A percentile compares a stretch with the other conserved stretches of the same genome.
phyloP scores from a whole-genome alignment of 2,797 vertebrate genomes.

The Urophycis tenuis region DNA sequence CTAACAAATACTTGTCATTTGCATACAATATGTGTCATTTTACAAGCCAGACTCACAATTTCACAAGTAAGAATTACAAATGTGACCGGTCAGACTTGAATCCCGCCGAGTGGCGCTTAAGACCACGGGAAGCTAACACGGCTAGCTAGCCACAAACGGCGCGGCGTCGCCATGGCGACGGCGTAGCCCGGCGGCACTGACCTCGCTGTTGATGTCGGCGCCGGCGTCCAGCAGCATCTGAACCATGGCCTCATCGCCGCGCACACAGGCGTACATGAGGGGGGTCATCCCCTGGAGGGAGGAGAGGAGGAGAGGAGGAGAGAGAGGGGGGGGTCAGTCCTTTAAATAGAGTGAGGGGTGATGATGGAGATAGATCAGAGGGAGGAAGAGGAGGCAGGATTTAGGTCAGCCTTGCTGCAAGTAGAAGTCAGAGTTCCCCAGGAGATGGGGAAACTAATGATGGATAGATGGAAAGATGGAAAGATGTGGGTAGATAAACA shows the following conservation, averaged over 20 bases:
- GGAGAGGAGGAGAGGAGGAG: slow-evolving; percentile 16
- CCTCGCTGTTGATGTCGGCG: slow-evolving; percentile 59
- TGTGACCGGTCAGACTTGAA: not conserved
- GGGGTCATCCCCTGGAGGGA: slow-evolving; percentile 56
- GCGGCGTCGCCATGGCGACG: too few species aligned
- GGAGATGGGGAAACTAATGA: not conserved
- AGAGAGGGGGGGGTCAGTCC: not conserved
- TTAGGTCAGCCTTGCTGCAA: not conserved
- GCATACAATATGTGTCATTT: not conserved
- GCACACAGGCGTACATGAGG: slow-evolving; percentile 59
- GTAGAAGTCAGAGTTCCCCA: not conserved
- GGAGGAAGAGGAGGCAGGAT: not conserved
- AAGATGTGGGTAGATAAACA: too few species aligned
- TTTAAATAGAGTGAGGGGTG: not conserved
- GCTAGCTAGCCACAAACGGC: not conserved
- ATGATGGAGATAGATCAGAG: not conserved
- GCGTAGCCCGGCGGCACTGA: slow-evolving; percentile 29
- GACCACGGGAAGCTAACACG: not conserved
- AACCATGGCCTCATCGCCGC: slow-evolving; percentile 61
- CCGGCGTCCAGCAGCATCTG: slow-evolving; percentile 59
- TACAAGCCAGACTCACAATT: not conserved
- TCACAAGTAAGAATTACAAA: not conserved
- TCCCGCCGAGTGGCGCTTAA: not conserved
- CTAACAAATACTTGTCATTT: not conserved
- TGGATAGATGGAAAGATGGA: not conserved